Base-by-base conservation (phyloP, 2,888 invertebrate genomes). In the Dasypogon diadema region DNA sequence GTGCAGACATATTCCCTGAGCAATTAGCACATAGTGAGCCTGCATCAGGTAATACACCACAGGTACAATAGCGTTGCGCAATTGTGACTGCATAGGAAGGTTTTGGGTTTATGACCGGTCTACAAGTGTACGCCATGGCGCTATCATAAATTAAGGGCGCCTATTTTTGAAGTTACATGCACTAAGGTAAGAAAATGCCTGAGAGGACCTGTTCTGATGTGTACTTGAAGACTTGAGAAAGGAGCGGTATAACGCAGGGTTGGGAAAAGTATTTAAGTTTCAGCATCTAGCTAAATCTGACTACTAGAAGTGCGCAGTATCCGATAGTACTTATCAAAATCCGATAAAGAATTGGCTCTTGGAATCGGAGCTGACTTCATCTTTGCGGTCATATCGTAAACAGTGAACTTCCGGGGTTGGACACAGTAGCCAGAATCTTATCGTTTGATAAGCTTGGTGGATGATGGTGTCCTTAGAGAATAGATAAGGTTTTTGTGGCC, bases 21-120 rank as follows among this genome's bases (percentile, higher is more conserved):
- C 74, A 76, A 76, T 76, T 76, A 76, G 65, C 74, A 76, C 76
- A 37, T 58, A 21, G 65, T 54, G 65, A 54, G 51, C 46, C 76
- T 65, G 74, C 76, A 65, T 63, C 65, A 76, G 76, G 76, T 74
- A 76, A 34, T 54, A 18, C 56, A 37, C 42, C 54, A 54, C 56
- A 51, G 72, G 48, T 42, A n/a, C n/a, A n/a, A n/a, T n/a, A 54
- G 63, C 12, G 65, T 76, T 73, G 54, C 76, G 76, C 54, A 54
- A 70, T 51, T 70, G 26, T 46, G 16, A 48, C 42, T 24, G n/a
- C n/a, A n/a, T n/a, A 30, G 37, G 18, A 30, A 60, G 12, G 37
- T 18, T 48, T 63, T 34, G 12, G 34, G 21, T 74, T 74, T 63
- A 63, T 54, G 22, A 63, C 63, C 51, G 60, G n/a, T 54, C 58